A percentile compares a stretch with the other conserved stretches of the same genome.
These are phyloP conservation scores for Electrona antarctica DNA, from an alignment of 2,113 vertebrate genomes.

Conservation along the genomic window DNA sequence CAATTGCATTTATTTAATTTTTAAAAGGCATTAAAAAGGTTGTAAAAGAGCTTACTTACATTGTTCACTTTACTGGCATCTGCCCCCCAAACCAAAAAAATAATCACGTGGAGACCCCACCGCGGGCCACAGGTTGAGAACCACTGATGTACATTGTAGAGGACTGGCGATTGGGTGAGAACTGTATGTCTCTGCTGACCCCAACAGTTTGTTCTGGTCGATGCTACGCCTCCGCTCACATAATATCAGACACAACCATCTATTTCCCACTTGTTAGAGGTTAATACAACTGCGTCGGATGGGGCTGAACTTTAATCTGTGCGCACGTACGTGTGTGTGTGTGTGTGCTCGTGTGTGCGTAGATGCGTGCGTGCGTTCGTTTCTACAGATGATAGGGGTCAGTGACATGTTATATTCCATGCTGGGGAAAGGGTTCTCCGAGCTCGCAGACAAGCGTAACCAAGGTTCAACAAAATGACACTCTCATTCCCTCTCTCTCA, in stretches of 20 bases:
- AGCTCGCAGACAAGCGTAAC: constrained; percentile 36
- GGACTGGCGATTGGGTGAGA: too few species aligned
- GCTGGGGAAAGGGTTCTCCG: constrained; percentile 36
- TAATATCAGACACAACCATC: constrained; percentile 34
- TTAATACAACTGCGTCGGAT: constrained; percentile 48
- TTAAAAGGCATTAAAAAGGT: too few species aligned
- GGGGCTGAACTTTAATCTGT: constrained; percentile 13
- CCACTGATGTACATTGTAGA: too few species aligned
- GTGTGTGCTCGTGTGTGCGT: background rate
- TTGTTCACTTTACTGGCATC: too few species aligned
- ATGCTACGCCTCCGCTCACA: constrained; percentile 24
- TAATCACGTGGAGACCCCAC: too few species aligned
- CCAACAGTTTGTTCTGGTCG: constrained; percentile 44
- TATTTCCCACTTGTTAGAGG: constrained; percentile 45
- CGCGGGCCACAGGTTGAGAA: too few species aligned
- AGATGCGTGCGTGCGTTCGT: constrained; percentile 7
- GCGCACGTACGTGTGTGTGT: constrained; percentile 24
- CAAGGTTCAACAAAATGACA: constrained; percentile 51
- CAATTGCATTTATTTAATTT: too few species aligned
- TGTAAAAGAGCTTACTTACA: too few species aligned
- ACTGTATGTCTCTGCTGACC: constrained; percentile 12
- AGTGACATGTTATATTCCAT: constrained; percentile 63
- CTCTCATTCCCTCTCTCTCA: constrained; percentile 33
- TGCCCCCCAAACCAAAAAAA: too few species aligned
- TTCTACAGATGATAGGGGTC: constrained; percentile 63